Evolutionary conservation across 2,797 vertebrate genomes (phyloP), one percentile per base, ranked within the genome.

Genomic region (Miichthys miiuy): DNA sequence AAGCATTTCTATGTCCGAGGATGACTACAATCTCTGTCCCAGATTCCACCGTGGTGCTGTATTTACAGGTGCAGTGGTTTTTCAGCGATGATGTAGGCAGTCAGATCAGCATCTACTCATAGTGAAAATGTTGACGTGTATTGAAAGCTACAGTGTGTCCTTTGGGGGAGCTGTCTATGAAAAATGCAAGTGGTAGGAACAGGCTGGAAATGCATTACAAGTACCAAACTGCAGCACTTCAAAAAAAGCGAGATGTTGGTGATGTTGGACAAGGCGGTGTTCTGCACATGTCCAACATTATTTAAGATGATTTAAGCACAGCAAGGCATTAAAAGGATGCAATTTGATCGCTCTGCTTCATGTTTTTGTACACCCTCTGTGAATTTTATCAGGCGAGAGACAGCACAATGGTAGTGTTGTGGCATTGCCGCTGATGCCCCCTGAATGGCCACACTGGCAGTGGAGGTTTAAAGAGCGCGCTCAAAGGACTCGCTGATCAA

Each of bases 401-500:
- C 13, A 0, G 75, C 81, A 89, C 91, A 91, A 92, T 89, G 79
- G 72, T 1, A 21, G 85, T 75, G 88, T 86, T 90, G 90, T 92
- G 88, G 86, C 80, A 48, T 77, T 16, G 77, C 78, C 55, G 84
- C 82, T 71, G 87, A 83, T 85, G 87, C 88, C 89, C 85, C 73
- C 85, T 86, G 90, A 91, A 91, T 89, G 83, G 85, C 85, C 92
- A 89, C 84, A 83, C 86, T 88, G 87, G 88, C 87, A 62, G 86
- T 42, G 61, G 81, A 81, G 89, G 84, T 89, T 91, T 91, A 86
- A 85, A 89, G 85, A 88, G 88, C 54, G 11, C 73, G 81, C 92
- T 93, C 90, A 93, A 93, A 93, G 88, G 88, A 75, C 85, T 82
- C 2, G n/a, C 83, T 88, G 92, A 92, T 93, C 92, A 93, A 94